Conservation (phyloP, 2,113 vertebrate species). For the Laticauda laticaudata region DNA sequence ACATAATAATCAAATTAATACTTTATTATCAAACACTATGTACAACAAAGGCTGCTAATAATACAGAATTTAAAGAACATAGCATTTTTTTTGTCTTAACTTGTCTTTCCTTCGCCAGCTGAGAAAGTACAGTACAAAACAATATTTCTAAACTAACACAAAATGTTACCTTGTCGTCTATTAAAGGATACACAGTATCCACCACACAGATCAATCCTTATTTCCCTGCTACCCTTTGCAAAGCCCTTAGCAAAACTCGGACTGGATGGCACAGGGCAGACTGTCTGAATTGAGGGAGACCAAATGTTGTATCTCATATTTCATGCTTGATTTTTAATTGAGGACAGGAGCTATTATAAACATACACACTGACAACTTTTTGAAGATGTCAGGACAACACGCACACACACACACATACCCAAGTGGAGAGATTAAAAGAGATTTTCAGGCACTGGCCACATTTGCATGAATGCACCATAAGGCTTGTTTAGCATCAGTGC, state of each 20-base stretch:
- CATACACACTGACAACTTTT: constrained; percentile 50
- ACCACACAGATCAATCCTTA: constrained; percentile 90
- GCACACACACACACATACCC: constrained; percentile 1
- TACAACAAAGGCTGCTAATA: constrained; percentile 95
- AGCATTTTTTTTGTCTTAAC: constrained; percentile 70
- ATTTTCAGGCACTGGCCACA: constrained; percentile 23
- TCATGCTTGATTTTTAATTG: too few species aligned
- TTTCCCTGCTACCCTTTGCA: constrained; percentile 86
- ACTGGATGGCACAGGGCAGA: constrained; percentile 61
- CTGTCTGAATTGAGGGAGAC: constrained; percentile 39
- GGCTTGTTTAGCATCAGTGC: neutral
- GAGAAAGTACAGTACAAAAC: constrained; percentile 98
- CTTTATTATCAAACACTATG: constrained; percentile 99
- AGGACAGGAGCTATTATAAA: constrained; percentile 35
- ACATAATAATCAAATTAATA: constrained; percentile 99
- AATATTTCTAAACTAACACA: constrained; percentile 91
- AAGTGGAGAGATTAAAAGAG: constrained; percentile 26
- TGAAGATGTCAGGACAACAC: constrained; percentile 42
- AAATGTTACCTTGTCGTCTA: constrained; percentile 93
- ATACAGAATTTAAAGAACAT: constrained; percentile 86
- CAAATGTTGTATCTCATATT: constrained; percentile 45
- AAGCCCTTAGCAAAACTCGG: constrained; percentile 77
- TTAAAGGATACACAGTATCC: constrained; percentile 99
- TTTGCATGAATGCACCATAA: neutral
- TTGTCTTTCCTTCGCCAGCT: constrained; percentile 87